phyloP scores from a whole-genome alignment of 2,797 vertebrate genomes.

The Lerista edwardsae region DNA sequence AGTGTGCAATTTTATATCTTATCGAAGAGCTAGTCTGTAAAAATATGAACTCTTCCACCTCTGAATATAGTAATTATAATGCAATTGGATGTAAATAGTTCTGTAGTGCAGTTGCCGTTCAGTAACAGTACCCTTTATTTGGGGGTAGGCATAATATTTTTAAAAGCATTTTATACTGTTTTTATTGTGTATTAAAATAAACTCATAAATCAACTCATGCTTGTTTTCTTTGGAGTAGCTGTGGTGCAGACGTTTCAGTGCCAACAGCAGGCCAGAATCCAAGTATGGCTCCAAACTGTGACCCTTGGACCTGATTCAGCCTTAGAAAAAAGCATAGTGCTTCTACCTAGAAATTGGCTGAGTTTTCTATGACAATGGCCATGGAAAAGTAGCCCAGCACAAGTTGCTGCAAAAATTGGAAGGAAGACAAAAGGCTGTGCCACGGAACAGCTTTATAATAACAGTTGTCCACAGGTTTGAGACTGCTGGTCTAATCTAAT shows the following conservation, averaged over 20 bases:
- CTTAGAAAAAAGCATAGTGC: too few relatives aligned
- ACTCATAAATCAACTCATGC: not conserved
- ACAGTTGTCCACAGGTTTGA: too few relatives aligned
- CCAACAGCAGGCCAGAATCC: too few relatives aligned
- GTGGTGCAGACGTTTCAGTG: not conserved
- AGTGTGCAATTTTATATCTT: not conserved
- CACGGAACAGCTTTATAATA: too few relatives aligned
- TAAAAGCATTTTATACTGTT: not conserved
- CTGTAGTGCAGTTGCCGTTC: not conserved
- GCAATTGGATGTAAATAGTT: not conserved
- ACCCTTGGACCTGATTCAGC: too few relatives aligned
- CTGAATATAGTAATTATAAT: not conserved
- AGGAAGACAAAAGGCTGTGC: too few relatives aligned
- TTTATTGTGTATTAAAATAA: slow-evolving; percentile 19
- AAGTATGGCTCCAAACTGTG: too few relatives aligned
- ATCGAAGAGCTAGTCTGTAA: too few relatives aligned
- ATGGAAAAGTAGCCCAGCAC: too few relatives aligned
- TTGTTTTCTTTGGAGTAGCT: not conserved
- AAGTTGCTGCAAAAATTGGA: too few relatives aligned
- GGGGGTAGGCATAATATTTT: not conserved
- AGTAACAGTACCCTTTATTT: not conserved
- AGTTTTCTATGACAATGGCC: too few relatives aligned
- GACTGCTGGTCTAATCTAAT: not conserved
- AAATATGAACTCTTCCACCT: not conserved
- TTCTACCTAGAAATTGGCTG: too few relatives aligned